Conservation (phyloP, 2,888 invertebrate species). For the Plusia festucae region DNA sequence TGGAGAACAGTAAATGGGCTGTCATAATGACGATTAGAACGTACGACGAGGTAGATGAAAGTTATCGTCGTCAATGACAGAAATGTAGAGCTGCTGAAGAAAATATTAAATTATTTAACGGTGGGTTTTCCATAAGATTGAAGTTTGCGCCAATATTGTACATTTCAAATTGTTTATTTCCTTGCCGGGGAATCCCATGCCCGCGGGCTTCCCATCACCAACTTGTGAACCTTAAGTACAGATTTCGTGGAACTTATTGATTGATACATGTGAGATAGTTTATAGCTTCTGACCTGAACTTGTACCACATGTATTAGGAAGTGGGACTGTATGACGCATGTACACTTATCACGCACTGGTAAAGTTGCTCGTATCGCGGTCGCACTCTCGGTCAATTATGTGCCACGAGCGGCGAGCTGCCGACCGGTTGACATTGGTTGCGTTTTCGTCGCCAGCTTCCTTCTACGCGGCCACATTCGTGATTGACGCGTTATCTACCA, state of each 20-base stretch:
- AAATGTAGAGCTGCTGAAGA: not conserved
- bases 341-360: slow-evolving; percentile 61
- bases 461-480: slow-evolving; percentile 67
- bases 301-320: slow-evolving; percentile 62
- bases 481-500: slow-evolving; percentile 68
- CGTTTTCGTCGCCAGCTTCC: slow-evolving; percentile 75
- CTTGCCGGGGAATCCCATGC: slow-evolving; percentile 40
- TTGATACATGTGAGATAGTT: slow-evolving; percentile 22
- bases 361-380: slow-evolving; percentile 65
- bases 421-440: slow-evolving; percentile 77
- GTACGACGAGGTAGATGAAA: not conserved
- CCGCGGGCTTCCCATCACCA: slow-evolving; percentile 19
- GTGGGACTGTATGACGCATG: slow-evolving; percentile 60
- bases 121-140: slow-evolving; percentile 21
- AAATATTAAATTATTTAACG: not conserved
- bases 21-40: not conserved
- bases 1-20: not conserved
- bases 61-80: not conserved
- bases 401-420: slow-evolving; percentile 61
- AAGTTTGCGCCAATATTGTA: slow-evolving; percentile 21
- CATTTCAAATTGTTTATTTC: slow-evolving; percentile 15
- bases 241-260: slow-evolving; percentile 24
- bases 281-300: slow-evolving; percentile 58
- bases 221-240: slow-evolving; percentile 17
- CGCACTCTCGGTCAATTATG: slow-evolving; percentile 70